Conservation (phyloP, 1,140 invertebrate genomes). For the Musca vetustissima region DNA sequence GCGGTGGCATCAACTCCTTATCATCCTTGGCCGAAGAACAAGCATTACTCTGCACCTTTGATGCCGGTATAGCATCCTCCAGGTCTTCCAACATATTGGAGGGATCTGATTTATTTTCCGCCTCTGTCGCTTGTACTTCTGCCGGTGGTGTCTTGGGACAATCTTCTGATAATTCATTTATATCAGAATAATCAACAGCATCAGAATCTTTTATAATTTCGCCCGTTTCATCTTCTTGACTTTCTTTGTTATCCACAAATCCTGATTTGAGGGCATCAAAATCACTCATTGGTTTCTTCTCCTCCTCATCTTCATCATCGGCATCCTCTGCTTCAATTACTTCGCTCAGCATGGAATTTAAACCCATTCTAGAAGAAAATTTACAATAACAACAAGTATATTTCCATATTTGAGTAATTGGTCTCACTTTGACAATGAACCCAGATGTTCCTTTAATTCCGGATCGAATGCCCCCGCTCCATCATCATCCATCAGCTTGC, state of each 20-base stretch:
- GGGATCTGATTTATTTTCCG: background rate
- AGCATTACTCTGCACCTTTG: slow-evolving; percentile 40
- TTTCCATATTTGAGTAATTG: background rate
- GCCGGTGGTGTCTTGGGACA: slow-evolving; percentile 39
- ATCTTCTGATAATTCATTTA: slow-evolving; percentile 87
- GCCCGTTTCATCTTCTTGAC: slow-evolving; percentile 56
- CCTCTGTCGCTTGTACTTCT: background rate
- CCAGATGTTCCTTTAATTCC: slow-evolving; percentile 76
- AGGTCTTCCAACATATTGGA: slow-evolving; percentile 38
- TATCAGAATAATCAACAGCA: slow-evolving; percentile 91
- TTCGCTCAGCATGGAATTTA: slow-evolving; percentile 78
- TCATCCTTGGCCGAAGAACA: slow-evolving; percentile 43
- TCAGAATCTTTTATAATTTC: slow-evolving; percentile 68
- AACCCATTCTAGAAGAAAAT: slow-evolving; percentile 63
- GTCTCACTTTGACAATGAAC: slow-evolving; percentile 65
- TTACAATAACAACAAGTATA: background rate
- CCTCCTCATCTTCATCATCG: slow-evolving; percentile 56
- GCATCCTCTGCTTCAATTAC: slow-evolving; percentile 65
- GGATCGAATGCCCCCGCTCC: slow-evolving; percentile 75
- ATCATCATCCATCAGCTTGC: slow-evolving; percentile 81
- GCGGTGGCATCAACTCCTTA: slow-evolving; percentile 54
- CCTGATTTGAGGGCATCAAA: slow-evolving; percentile 46
- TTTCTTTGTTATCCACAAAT: slow-evolving; percentile 45
- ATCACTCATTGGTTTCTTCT: slow-evolving; percentile 34
- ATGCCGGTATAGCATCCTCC: slow-evolving; percentile 52